phyloP scores from a whole-genome alignment of 2,888 invertebrate genomes.

The Leptopilina syphax region DNA sequence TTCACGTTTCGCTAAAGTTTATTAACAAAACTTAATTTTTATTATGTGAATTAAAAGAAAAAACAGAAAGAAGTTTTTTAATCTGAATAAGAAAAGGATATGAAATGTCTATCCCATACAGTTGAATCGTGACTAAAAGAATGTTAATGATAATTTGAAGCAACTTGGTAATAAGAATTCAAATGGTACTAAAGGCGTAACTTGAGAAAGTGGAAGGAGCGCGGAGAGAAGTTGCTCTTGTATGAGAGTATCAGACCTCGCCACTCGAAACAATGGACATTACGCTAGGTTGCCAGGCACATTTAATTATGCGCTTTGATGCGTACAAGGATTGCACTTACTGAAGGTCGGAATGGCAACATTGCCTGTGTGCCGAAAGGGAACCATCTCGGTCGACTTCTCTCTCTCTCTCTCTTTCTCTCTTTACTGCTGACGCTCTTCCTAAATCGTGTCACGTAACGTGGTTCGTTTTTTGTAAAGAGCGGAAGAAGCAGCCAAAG shows the following conservation, averaged over 20 bases:
- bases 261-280: slow-evolving; percentile 32
- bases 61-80: neutral
- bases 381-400: slow-evolving; percentile 16
- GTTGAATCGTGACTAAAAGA: slow-evolving; percentile 43
- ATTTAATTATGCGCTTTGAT: slow-evolving; percentile 38
- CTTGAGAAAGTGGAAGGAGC: slow-evolving; percentile 47
- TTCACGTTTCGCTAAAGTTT: no score
- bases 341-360: slow-evolving; percentile 39
- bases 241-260: slow-evolving; percentile 39
- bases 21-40: no score
- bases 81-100: neutral
- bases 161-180: slow-evolving; percentile 50
- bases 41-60: no score
- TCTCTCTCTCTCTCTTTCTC: slow-evolving; percentile 37
- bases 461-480: slow-evolving; percentile 55
- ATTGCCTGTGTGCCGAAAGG: slow-evolving; percentile 18
- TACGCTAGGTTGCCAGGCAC: slow-evolving; percentile 24
- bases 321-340: slow-evolving; percentile 30
- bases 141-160: slow-evolving; percentile 54
- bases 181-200: slow-evolving; percentile 55
- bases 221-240: slow-evolving; percentile 26
- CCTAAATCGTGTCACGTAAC: slow-evolving; percentile 55
- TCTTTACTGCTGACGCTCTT: slow-evolving; percentile 34
- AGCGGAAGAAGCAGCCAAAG: slow-evolving; percentile 51
- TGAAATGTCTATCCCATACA: slow-evolving; percentile 2